Evolutionary conservation across 1,140 invertebrate genomes (phyloP), one percentile per base, ranked within the genome.

Genomic region (Drosophila guanche): DNA sequence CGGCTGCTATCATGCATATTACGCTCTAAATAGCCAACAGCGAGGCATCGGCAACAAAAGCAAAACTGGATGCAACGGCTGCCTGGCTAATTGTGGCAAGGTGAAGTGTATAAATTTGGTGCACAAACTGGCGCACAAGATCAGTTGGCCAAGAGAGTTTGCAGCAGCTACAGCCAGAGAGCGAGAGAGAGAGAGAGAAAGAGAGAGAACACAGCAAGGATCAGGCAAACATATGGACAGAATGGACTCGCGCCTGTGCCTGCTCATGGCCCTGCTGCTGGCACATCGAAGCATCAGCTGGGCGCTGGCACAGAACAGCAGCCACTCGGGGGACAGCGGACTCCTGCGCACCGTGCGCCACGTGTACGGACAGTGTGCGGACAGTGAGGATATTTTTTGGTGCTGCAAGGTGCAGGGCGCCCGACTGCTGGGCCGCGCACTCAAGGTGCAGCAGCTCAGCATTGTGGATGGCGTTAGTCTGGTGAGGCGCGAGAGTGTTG

Each of bases 321-420:
- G 7, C 29, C 8, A 0, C 29, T 46, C 46, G 3, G 50, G 50
- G 4, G 81, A 90, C 23, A 91, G 76, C 42, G 88, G 79, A 0
- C 40, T 91, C 2, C 33, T 85, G 14, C 74, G 90, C 5, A 88
- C 83, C 0, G 40, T 95, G 14, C 91, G 93, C 56, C 93, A 92
- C 73, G 92, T 94, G 41, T 95, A 94, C 72, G 92, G 92, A 37
- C 93, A 94, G 60, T 95, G 95, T 84, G 92, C 93, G 54, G 90
- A 92, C 33, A 93, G 93, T 33, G 91, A 94, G 62, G 93, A 95
- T 69, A 92, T 94, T 37, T 84, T 94, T 52, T 94, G 94, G 90
- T 95, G 95, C 81, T 92, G 95, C 57, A 95, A 95, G 90, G 91
- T 95, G 5, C 94, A 95, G 80, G 94, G 94, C 0, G 90, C 94